phyloP scores from a whole-genome alignment of 2,888 invertebrate genomes.

The Clepsis dumicolana region DNA sequence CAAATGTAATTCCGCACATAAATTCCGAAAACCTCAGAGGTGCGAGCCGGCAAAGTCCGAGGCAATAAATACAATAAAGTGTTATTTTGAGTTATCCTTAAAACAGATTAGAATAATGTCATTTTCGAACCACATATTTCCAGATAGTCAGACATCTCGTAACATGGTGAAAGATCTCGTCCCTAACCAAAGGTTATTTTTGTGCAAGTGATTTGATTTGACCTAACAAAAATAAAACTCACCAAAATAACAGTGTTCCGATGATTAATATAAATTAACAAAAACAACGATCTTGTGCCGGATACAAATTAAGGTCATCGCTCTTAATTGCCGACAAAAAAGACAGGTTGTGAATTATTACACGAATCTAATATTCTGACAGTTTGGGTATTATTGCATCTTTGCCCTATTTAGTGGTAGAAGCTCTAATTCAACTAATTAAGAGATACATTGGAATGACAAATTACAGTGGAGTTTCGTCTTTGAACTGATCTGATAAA shows the following conservation, averaged over 20 bases:
- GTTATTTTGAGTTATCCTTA: too few relatives aligned
- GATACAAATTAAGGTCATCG: conserved; percentile 33
- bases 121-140: too few relatives aligned
- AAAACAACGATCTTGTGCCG: conserved; percentile 21
- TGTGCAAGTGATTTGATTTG: too few relatives aligned
- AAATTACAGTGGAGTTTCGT: neutral
- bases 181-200: too few relatives aligned
- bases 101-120: too few relatives aligned
- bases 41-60: too few relatives aligned
- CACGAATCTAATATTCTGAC: conserved; percentile 27
- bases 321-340: conserved; percentile 33
- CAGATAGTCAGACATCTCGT: too few relatives aligned
- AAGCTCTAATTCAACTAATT: neutral
- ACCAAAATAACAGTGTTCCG: conserved; percentile 8
- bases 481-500: conserved; percentile 1
- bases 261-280: conserved; percentile 23
- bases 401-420: neutral
- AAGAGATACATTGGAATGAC: neutral
- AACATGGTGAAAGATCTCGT: too few relatives aligned
- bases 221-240: neutral
- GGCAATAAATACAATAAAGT: too few relatives aligned
- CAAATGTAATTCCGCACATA: too few relatives aligned
- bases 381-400: neutral
- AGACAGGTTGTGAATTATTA: conserved; percentile 21
- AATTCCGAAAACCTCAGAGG: too few relatives aligned